Base-by-base conservation (phyloP, 2,113 vertebrate species). In the Cricetomys ansorgei region DNA sequence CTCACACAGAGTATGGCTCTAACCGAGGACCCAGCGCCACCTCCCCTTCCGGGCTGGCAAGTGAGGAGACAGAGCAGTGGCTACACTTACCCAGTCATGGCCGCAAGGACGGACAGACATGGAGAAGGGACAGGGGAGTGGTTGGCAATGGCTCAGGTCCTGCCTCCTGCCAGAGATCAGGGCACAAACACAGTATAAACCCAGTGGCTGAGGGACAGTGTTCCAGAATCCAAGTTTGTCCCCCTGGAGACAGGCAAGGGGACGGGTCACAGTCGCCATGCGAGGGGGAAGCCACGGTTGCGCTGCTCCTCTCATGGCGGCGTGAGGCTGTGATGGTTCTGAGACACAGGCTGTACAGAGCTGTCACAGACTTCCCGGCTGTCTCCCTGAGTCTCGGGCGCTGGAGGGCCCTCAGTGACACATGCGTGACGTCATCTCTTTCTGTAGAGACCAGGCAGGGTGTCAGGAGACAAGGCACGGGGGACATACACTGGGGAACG, bases 401-500 rank as follows among this genome's bases (percentile, higher is more conserved):
- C 0, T 40, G 57, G 62, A 3, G 4, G 37, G 83, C 69, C 53
- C 45, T 99, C 98, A 99, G 98, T 99, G 99, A 98, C 99, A 99
- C 99, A 99, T 99, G 97, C 99, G 98, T 23, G 99, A 98, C 0
- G 99, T 99, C 99, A 99, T 99, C 98, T 99, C 99, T 98, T 99
- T 99, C 99, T 99, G 99, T 77, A 45, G 94, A 96, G 93, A 96
- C 97, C 50, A 96, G 89, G 45, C 27, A 9, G 73, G n/a, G n/a
- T 0, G 1, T 43, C n/a, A n/a, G 40, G 50, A 13, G 73, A n/a
- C 73, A 88, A 65, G 15, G 84, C 16, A 27, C 5, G 0, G 0
- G 57, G 3, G 23, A 12, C 31, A 89, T 25, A 43, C 25, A 16
- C 37, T 1, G 2, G 13, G 55, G 6, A 37, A 21, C 29, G 64